Percentiles rank a stretch among this genome's conserved stretches.
These are phyloP conservation scores for Drosophila arawakana DNA, from an alignment of 1,140 invertebrate species.

Conservation along the genomic window DNA sequence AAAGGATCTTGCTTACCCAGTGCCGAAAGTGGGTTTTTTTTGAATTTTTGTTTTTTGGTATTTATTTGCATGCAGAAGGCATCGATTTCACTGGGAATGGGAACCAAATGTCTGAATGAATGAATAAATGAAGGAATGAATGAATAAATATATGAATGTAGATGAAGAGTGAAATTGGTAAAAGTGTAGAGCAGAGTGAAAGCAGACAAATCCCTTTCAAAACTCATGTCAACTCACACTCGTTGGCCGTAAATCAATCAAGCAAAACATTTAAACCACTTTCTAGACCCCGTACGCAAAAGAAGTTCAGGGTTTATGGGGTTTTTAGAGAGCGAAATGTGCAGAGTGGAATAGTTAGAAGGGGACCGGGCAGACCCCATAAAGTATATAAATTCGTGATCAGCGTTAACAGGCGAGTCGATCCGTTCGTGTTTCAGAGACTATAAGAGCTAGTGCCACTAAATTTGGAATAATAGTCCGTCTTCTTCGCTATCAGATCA, in stretches of 20 bases:
- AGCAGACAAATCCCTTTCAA: slow-evolving; percentile 27
- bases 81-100: slow-evolving; percentile 70
- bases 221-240: slow-evolving; percentile 22
- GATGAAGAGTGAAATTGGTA: slow-evolving; percentile 68
- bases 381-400: too few species aligned
- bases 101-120: slow-evolving; percentile 44
- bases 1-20: not conserved
- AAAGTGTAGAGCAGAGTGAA: slow-evolving; percentile 42
- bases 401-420: too few species aligned
- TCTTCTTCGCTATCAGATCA: too few species aligned
- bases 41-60: not conserved
- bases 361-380: too few species aligned
- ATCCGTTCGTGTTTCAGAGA: too few species aligned
- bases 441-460: too few species aligned
- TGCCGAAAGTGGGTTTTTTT: slow-evolving; percentile 15
- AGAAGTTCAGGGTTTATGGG: too few species aligned
- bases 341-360: too few species aligned
- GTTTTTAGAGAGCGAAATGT: too few species aligned
- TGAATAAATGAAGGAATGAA: slow-evolving; percentile 18
- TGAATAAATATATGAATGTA: slow-evolving; percentile 51
- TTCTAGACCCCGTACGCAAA: not conserved
- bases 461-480: too few species aligned
- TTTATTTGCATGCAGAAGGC: slow-evolving; percentile 69
- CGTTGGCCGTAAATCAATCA: slow-evolving; percentile 67
- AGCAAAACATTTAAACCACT: slow-evolving; percentile 47